Percentiles rank a stretch among this genome's conserved stretches.
These are phyloP conservation scores for Aix galericulata DNA, from an alignment of 2,113 vertebrate species.

Conservation along the genomic window DNA sequence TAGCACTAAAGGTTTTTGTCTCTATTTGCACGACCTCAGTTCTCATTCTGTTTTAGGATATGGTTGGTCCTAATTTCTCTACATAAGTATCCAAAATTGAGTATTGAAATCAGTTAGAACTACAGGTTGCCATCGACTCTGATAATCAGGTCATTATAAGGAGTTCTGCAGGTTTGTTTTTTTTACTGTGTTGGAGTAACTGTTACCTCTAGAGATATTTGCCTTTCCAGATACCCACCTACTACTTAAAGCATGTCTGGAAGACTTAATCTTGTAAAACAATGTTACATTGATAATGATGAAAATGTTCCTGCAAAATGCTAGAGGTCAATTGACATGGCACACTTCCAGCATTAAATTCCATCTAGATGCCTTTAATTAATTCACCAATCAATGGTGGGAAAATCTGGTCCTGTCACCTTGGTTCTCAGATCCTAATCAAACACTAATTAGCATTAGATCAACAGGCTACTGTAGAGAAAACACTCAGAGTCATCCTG, in stretches of 20 bases:
- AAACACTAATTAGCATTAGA: conserved; percentile 72
- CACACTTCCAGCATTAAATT: conserved; percentile 56
- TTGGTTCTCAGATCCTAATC: conserved; percentile 73
- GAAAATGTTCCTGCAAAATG: conserved; percentile 29
- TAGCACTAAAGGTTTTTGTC: not conserved
- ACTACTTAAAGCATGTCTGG: not conserved
- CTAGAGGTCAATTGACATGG: conserved; percentile 49
- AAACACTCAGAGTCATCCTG: conserved; percentile 53
- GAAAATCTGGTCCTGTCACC: conserved; percentile 52
- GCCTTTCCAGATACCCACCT: not conserved
- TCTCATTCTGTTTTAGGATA: not conserved
- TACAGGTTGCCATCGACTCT: not conserved
- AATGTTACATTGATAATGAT: not conserved
- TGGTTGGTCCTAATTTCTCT: not conserved
- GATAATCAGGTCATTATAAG: not conserved
- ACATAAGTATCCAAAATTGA: not conserved
- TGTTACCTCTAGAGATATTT: not conserved
- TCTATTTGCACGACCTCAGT: not conserved
- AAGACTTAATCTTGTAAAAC: conserved; percentile 3
- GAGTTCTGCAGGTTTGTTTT: not conserved
- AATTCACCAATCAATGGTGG: conserved; percentile 74
- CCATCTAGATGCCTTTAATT: conserved; percentile 63
- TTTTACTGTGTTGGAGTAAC: not conserved
- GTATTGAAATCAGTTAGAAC: not conserved
- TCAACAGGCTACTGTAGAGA: conserved; percentile 52